These are phyloP conservation scores for Emydura subglobosa DNA, from an alignment of 2,113 vertebrate species.

Conservation along the genomic window DNA sequence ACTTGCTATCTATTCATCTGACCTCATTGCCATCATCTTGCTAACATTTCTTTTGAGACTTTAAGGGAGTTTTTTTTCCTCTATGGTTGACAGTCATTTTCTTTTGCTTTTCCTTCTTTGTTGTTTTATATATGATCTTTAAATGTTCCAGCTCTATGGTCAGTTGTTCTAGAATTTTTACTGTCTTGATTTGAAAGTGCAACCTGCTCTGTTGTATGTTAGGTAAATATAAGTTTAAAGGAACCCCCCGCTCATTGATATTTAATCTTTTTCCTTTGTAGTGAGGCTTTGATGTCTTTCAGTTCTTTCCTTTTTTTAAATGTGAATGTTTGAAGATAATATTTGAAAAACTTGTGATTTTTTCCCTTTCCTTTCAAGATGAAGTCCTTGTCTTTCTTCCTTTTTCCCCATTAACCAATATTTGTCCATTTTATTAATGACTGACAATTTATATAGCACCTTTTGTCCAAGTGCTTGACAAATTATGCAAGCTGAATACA, in stretches of 20 bases:
- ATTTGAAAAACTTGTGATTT: not conserved
- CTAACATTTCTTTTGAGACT: not conserved
- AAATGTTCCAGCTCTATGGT: not conserved
- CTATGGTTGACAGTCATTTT: not conserved
- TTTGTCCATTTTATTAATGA: not conserved
- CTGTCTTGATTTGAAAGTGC: not conserved
- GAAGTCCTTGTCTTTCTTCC: not conserved
- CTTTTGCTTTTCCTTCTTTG: not conserved
- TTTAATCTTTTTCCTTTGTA: not conserved
- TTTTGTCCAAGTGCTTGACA: not conserved
- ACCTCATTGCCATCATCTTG: not conserved
- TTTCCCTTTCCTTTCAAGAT: not conserved
- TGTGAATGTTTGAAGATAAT: not conserved
- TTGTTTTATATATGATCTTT: not conserved
- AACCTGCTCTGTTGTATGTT: rapidly evolving
- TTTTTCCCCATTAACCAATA: not conserved
- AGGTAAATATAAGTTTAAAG: not conserved
- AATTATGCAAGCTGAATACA: not conserved
- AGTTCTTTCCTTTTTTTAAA: not conserved
- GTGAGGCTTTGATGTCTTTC: rapidly evolving
- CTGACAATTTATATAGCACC: not conserved
- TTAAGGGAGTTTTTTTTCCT: not conserved
- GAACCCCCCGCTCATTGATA: not conserved
- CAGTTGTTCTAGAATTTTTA: not conserved
- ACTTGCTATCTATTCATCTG: not conserved